Base-by-base conservation (phyloP, 2,888 invertebrate genomes). In the Callinectes sapidus region DNA sequence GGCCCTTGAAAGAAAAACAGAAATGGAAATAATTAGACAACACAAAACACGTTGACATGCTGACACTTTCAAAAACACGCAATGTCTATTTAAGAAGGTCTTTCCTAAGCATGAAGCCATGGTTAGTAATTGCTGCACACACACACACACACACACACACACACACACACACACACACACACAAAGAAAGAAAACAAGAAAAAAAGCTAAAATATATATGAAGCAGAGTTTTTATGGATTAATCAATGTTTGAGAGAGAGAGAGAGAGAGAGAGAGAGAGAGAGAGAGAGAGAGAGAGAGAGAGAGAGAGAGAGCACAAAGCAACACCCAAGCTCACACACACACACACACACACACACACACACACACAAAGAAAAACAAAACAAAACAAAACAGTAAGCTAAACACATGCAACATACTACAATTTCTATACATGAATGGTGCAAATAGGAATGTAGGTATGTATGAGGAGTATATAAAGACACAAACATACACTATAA, bases 1-100 rank as follows among this genome's bases (percentile, higher is more conserved):
- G 91, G 91, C 89, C 92, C 92, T 93, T 93, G 89, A 93, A 87
- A 85, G 90, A 90, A 86, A 92, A 87, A 90, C 35, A 91, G 55
- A 92, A 88, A 61, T 61, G 55, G 77, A 87, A 39, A 81, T 55
- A 48, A 91, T 91, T 91, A 91, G 88, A 88, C 42, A 77, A 28
- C 18, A 61, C 23, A 61, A 2, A 61, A 18, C 28, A 39, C 39
- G 5, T 39, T 39, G 61, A 61, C 61, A 61, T 23, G 23, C 61
- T 8, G 18, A 5, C 61, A 61, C n/a, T n/a, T n/a, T n/a, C 61
- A 61, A 39, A 39, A 2, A 39, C 39, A 39, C 39, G 5, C 8
- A 48, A 0, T 48, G 48, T 61, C 61, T 61, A 10, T 23, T 23
- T 61, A 61, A 23, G 18, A 23, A 61, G 61, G 23, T 23, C n/a